Base-by-base conservation (phyloP, 2,797 vertebrate species). In the Parauchenoglanis ngamensis region DNA sequence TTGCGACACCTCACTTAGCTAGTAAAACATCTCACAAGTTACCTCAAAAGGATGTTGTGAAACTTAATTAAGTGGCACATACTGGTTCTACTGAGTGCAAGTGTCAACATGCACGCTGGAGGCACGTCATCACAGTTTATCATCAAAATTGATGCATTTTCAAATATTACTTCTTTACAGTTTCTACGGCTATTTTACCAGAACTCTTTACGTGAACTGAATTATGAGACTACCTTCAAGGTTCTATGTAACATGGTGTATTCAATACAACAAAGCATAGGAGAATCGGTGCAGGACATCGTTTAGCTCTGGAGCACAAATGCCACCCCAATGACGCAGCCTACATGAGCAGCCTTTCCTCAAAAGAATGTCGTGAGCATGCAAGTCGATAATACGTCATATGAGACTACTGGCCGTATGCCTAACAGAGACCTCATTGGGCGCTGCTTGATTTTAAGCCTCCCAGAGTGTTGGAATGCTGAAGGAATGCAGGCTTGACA, bases 391-490 rank as follows among this genome's bases (percentile, higher is more conserved):
- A 49, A 49, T 49, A 49, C 1, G 49, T 49, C 49, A 49, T 49
- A 49, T 7, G 3, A 1, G 76, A 56, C 15, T 35, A 77, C 28
- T 35, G 28, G 17, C 76, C 49, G 19, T n/a, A 77, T 28, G 49
- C 49, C 54, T 78, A 78, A 78, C n/a, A 21, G 78, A 65, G 65
- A 72, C 40, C n/a, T 15, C 70, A 76, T 67, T 31, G 63, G 52
- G 17, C 13, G 25, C 57, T 5, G 23, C 28, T 67, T 40, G 11
- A 80, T n/a, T 46, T 40, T 61, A 28, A 67, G 59, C 63, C 65
- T 28, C 35, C 52, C 25, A 57, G 31, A 57, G 49, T 54, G 23
- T n/a, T 35, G 80, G 86, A 87, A 87, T 87, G 78, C 68, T 63
- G 68, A 83, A 28, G 79, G 68, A 87, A 87, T 67, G 70, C 35